Base-by-base conservation (phyloP, 2,113 vertebrate species). In the Salvelinus alpinus region DNA sequence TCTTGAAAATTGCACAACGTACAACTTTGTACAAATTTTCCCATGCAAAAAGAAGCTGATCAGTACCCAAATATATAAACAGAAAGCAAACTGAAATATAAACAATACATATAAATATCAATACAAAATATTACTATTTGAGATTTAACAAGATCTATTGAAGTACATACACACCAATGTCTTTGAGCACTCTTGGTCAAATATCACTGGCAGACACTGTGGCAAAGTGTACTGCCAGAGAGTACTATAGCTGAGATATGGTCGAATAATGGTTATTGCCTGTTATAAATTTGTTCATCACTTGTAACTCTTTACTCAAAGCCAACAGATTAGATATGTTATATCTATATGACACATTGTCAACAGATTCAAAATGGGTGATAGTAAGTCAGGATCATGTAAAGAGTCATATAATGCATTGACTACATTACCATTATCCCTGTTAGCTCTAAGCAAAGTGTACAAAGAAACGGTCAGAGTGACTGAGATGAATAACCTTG, bases 71-170 rank as follows among this genome's bases (percentile, higher is more conserved):
- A 47, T 25, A 38, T 70, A 31, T 25, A 64, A 64, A 38, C 14
- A 38, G 74, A 76, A 74, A 18, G 34, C 64, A 9, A 78, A 67
- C 22, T 38, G 71, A 90, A 71, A 82, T 44, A 44, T 44, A 74
- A 77, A 75, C 31, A 72, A 72, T 72, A 38, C 57, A 87, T 82
- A 88, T 86, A 92, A 89, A 92, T 90, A 88, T 84, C 38, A 82
- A 82, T 86, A 91, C 84, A 88, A 5, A 84, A 85, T 85, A 77
- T 64, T 80, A 73, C 70, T 85, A 80, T 82, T 84, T 84, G 73
- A 86, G 74, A 44, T 44, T 44, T 11, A 44, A 12, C 38, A 11
- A 44, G 38, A 79, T 64, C 57, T 65, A 44, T 44, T 44, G 38
- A 85, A 74, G 91, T 87, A 86, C 38, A 44, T 44, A 44, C 74